These are phyloP conservation scores for Eupithecia subfuscata DNA, from an alignment of 2,888 invertebrate species.

Conservation along the genomic window DNA sequence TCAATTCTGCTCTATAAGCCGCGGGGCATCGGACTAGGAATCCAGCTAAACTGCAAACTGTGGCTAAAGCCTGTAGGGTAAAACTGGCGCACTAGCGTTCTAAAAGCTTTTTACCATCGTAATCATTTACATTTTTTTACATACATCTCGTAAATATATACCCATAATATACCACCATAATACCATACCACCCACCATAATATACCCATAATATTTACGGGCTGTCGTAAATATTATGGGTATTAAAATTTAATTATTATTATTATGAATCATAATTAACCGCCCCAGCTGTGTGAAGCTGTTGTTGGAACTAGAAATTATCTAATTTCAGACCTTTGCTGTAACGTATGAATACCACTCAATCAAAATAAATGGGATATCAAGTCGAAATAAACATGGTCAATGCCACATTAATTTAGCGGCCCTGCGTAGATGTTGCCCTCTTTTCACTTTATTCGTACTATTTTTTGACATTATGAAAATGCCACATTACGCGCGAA, in stretches of 20 bases:
- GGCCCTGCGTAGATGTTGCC: no score
- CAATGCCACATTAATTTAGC: no score
- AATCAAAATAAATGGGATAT: background rate
- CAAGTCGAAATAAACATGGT: no score
- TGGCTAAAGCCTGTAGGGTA: background rate
- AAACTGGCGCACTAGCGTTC: background rate
- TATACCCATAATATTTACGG: no score
- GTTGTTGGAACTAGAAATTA: no score
- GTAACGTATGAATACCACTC: background rate
- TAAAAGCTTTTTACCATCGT: background rate
- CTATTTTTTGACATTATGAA: no score
- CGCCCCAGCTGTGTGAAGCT: background rate
- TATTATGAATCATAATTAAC: background rate
- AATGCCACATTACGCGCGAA: background rate
- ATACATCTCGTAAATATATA: background rate
- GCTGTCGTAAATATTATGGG: background rate
- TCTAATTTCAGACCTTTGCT: background rate
- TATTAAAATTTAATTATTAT: background rate
- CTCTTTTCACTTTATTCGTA: no score
- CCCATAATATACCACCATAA: no score
- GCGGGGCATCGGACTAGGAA: background rate
- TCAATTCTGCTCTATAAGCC: conserved; percentile 7
- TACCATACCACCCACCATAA: no score
- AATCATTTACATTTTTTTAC: background rate
- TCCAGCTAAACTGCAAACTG: background rate